These are phyloP conservation scores for Sycobia sp. DNA, from an alignment of 1,140 invertebrate species.

Conservation along the genomic window DNA sequence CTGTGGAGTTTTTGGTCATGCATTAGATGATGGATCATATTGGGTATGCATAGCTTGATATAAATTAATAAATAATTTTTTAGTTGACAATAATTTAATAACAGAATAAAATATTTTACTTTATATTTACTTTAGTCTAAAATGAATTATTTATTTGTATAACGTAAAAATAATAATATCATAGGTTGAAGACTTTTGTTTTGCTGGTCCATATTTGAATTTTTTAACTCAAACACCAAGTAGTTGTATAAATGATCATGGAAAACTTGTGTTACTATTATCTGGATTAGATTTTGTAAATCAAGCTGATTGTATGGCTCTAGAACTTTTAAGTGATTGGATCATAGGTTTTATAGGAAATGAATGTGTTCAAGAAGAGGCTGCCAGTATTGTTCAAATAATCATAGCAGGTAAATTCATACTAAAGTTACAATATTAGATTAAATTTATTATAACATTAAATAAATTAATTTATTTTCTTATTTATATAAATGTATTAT, in stretches of 20 bases:
- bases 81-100: neutral
- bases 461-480: too few relatives aligned
- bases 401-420: conserved; percentile 74
- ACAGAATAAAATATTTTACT: neutral
- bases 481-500: neutral
- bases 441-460: neutral
- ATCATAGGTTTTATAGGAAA: conserved; percentile 74
- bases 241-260: conserved; percentile 49
- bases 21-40: conserved; percentile 52
- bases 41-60: conserved; percentile 37
- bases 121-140: neutral
- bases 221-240: conserved; percentile 16
- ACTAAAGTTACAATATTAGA: too few relatives aligned
- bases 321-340: conserved; percentile 82
- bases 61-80: neutral
- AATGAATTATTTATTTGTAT: neutral
- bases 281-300: conserved; percentile 81
- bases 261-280: conserved; percentile 72
- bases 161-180: neutral
- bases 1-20: conserved; percentile 74
- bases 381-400: conserved; percentile 73
- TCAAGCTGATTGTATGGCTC: conserved; percentile 59
- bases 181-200: conserved; percentile 76
- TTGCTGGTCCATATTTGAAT: conserved; percentile 59
- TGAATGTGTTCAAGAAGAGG: conserved; percentile 64